These are phyloP conservation scores for Chironomus tepperi DNA, from an alignment of 1,140 invertebrate genomes.

Conservation along the genomic window DNA sequence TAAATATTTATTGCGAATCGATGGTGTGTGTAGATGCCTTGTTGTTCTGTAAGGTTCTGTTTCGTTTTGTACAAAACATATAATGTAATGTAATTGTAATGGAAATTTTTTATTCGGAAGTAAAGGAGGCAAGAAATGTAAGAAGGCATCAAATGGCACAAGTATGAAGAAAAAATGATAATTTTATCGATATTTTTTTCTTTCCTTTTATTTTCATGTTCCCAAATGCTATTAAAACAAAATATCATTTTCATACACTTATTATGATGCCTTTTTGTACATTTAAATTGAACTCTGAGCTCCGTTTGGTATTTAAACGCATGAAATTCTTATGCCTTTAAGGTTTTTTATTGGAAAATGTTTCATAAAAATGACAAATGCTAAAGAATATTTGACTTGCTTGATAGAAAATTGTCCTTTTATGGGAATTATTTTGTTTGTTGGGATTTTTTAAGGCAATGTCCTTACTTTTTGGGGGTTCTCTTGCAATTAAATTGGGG, in stretches of 20 bases:
- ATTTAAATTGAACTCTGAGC: too few relatives aligned
- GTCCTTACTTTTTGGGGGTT: too few relatives aligned
- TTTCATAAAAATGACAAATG: too few relatives aligned
- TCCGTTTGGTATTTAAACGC: too few relatives aligned
- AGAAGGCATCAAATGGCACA: not conserved
- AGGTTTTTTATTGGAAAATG: too few relatives aligned
- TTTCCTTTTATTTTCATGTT: not conserved
- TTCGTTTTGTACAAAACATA: not conserved
- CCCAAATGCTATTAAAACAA: slow-evolving; percentile 18
- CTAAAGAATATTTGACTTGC: too few relatives aligned
- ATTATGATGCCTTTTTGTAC: too few relatives aligned
- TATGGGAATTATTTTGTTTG: too few relatives aligned
- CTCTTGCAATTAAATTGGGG: too few relatives aligned
- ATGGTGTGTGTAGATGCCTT: not conserved
- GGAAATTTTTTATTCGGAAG: not conserved
- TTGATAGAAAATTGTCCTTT: too few relatives aligned
- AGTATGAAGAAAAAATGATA: slow-evolving; percentile 21
- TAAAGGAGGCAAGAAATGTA: not conserved
- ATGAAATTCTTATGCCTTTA: too few relatives aligned
- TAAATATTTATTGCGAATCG: slow-evolving; percentile 22
- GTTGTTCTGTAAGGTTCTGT: not conserved
- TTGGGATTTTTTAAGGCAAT: too few relatives aligned
- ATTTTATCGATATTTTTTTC: not conserved
- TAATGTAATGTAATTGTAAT: not conserved
- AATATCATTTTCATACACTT: not conserved